phyloP scores from a whole-genome alignment of 2,113 vertebrate species.

The Brachyhypopomus gauderio region DNA sequence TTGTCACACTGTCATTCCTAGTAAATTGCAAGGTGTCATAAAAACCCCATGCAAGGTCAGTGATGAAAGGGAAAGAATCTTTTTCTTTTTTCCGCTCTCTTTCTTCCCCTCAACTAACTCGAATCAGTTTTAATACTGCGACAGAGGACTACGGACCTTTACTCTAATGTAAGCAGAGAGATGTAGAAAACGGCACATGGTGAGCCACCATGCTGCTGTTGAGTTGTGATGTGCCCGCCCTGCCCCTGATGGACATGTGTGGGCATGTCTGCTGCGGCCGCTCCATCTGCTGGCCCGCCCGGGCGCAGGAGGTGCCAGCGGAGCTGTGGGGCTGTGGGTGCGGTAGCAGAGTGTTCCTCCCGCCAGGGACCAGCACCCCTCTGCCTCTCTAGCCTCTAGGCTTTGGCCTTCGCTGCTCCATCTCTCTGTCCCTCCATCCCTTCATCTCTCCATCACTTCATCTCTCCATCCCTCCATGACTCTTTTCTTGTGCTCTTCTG shows the following conservation, averaged over 20 bases:
- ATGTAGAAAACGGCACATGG: too few relatives aligned
- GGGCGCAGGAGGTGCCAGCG: not conserved
- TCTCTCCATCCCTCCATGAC: not conserved
- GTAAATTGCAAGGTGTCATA: not conserved
- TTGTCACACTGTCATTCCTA: not conserved
- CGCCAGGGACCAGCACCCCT: not conserved
- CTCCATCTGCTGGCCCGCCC: conserved; percentile 1
- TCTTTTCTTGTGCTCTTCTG: not conserved
- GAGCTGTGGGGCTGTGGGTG: not conserved
- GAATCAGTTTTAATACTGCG: not conserved
- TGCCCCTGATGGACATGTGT: conserved; percentile 11
- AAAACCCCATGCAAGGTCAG: conserved; percentile 4
- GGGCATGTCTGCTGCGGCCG: conserved; percentile 11
- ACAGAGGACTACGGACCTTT: too few relatives aligned
- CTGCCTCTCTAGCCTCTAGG: not conserved
- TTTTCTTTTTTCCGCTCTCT: not conserved
- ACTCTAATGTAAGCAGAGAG: too few relatives aligned
- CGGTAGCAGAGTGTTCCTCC: not conserved
- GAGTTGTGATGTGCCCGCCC: too few relatives aligned
- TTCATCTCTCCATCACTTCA: not conserved
- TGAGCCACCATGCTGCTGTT: too few relatives aligned
- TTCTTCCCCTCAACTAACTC: too few relatives aligned
- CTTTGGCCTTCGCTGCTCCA: not conserved
- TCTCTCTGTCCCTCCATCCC: not conserved
- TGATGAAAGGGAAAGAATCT: not conserved